phyloP scores from a whole-genome alignment of 2,113 vertebrate genomes.

The Phylloscopus whistleri region DNA sequence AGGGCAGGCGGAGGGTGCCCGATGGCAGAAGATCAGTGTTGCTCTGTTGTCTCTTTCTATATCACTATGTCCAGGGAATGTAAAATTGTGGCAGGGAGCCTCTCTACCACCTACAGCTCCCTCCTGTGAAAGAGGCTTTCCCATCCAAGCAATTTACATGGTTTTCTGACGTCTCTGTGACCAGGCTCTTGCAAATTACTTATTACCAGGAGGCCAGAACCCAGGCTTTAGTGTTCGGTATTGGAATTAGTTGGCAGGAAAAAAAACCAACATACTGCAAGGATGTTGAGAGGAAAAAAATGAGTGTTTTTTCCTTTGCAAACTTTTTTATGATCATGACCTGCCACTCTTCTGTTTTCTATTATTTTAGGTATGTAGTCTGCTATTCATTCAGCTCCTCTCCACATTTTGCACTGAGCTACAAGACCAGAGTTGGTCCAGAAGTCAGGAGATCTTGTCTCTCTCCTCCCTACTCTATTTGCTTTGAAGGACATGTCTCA shows the following conservation, averaged over 20 bases:
- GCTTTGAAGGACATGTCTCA: neutral
- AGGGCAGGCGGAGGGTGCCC: neutral
- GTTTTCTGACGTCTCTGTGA: conserved; percentile 35
- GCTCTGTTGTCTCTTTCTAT: conserved; percentile 25
- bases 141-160: conserved; percentile 40
- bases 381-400: neutral
- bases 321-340: neutral
- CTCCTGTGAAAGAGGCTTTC: conserved; percentile 34
- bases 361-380: conserved; percentile 4
- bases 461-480: neutral
- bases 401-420: neutral
- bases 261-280: neutral
- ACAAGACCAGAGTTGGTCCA: neutral
- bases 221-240: neutral
- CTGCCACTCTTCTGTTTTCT: neutral
- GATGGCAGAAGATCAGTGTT: neutral
- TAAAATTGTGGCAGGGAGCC: conserved; percentile 26
- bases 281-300: neutral
- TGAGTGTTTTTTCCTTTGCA: neutral
- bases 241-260: neutral
- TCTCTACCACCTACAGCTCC: conserved; percentile 34
- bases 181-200: conserved; percentile 11
- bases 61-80: neutral
- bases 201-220: neutral
- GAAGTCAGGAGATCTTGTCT: neutral